Base-by-base conservation (phyloP, 35 echinoderm and acorn worm genomes). In the Amphiura filiformis region DNA sequence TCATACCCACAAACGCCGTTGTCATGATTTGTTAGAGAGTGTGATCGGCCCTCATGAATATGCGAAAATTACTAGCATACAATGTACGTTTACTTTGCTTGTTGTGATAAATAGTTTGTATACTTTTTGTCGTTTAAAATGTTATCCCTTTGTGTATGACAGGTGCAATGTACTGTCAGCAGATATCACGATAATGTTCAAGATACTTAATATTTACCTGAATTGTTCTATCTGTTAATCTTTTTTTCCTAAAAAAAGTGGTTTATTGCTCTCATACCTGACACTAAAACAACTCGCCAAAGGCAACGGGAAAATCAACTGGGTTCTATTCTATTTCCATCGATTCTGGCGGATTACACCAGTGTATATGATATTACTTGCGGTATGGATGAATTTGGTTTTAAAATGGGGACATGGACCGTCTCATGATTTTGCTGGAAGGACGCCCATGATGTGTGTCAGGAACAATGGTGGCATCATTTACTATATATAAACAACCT, bases 401-500 rank as follows among this genome's bases (percentile, higher is more conserved):
- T 47, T 87, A 30, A 85, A 97, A 34, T 93, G 91, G 34, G 92
- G 88, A 7, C 31, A 87, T 22, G 93, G 93, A 35, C 76, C 85
- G 17, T 31, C 0, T 0, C 86, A 87, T 38, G 39, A 57, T 0
- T 31, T 20, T 13, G 57, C 0, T 23, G 30, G 11, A 22, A 35
- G 0, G 22, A 35, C 13, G 44, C 40, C 0, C 64, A 79, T 13
- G 14, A 32, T 26, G 0, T 64, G 2, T 97, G 95, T 77, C 39
- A n/a, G 36, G 76, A 97, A 2, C 92, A 92, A 23, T 97, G 95
- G 95, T 97, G 95, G 95, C 88, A 92, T 0, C 94, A 97, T 65
- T 65, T 97, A 20, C 30, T 97, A 39, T 97, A 94, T 65, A 89
- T 97, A 75, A 97, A 97, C 65, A 97, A 97, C 56, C 36, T 97